Conservation (phyloP, 53 echinoderm and acorn worm species). For the Actinopyga echinites region DNA sequence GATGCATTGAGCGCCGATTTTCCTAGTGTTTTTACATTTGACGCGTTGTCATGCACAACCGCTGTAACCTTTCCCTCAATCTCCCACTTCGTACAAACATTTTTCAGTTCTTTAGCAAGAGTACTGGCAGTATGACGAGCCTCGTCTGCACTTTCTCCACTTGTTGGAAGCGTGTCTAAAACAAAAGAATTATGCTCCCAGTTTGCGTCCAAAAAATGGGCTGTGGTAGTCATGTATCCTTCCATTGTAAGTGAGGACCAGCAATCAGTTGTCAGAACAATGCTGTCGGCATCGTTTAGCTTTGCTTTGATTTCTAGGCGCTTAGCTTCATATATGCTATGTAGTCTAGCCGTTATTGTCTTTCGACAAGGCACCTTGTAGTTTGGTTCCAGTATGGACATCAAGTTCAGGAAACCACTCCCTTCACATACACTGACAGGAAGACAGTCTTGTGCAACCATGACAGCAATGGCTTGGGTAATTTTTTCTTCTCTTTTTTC, state of each 20-base stretch:
- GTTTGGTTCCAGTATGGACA: conserved; percentile 38
- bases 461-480: neutral
- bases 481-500: conserved; percentile 34
- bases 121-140: conserved; percentile 47
- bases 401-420: conserved; percentile 9
- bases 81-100: conserved; percentile 41
- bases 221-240: conserved; percentile 49
- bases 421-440: conserved; percentile 42
- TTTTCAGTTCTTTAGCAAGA: conserved; percentile 37
- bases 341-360: conserved; percentile 28
- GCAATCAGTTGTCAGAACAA: conserved; percentile 52
- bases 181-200: conserved; percentile 43
- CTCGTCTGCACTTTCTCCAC: neutral
- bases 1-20: neutral
- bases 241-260: conserved; percentile 8
- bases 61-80: conserved; percentile 35
- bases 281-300: neutral
- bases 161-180: conserved; percentile 34
- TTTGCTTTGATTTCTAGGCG: neutral
- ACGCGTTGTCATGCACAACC: conserved; percentile 64
- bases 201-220: neutral
- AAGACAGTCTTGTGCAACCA: conserved; percentile 45
- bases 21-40: conserved; percentile 45
- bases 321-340: conserved; percentile 11
- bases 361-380: conserved; percentile 32